A percentile compares a stretch with the other conserved stretches of the same genome.
These are phyloP conservation scores for Silurus aristotelis DNA, from an alignment of 2,797 vertebrate species.

Conservation along the genomic window DNA sequence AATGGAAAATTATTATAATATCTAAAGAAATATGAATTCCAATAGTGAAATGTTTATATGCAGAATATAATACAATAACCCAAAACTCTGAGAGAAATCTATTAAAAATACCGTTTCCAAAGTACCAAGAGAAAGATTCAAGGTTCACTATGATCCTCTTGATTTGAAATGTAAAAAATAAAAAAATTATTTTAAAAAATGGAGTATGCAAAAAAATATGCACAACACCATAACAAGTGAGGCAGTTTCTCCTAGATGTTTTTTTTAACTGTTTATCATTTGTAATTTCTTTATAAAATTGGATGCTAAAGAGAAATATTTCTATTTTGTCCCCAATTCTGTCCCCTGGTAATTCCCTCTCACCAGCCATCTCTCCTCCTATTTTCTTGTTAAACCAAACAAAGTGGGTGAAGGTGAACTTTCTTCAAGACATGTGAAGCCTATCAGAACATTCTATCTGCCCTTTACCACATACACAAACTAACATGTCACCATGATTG, in stretches of 20 bases:
- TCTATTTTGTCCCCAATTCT: not conserved
- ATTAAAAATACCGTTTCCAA: not conserved
- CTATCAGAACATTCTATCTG: not conserved
- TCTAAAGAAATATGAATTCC: not conserved
- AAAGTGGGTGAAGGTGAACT: not conserved
- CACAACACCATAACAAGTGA: not conserved
- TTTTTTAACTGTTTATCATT: too few species aligned
- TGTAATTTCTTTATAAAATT: not conserved
- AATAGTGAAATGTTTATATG: not conserved
- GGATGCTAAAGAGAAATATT: not conserved
- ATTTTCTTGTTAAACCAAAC: not conserved
- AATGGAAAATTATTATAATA: not conserved
- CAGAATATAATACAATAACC: not conserved
- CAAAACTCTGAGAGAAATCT: not conserved
- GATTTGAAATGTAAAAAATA: not conserved
- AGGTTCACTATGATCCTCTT: not conserved
- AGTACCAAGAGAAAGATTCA: not conserved
- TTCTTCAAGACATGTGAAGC: not conserved
- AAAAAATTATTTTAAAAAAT: too few species aligned
- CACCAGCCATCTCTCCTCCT: not conserved
- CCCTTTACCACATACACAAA: not conserved
- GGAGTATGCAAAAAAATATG: not conserved
- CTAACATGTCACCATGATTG: not conserved
- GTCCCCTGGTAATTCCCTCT: not conserved
- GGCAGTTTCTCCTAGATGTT: not conserved